Percentiles rank a stretch among this genome's conserved stretches.
phyloP scores from a whole-genome alignment of 2,797 vertebrate genomes.

The Danio kyathit region DNA sequence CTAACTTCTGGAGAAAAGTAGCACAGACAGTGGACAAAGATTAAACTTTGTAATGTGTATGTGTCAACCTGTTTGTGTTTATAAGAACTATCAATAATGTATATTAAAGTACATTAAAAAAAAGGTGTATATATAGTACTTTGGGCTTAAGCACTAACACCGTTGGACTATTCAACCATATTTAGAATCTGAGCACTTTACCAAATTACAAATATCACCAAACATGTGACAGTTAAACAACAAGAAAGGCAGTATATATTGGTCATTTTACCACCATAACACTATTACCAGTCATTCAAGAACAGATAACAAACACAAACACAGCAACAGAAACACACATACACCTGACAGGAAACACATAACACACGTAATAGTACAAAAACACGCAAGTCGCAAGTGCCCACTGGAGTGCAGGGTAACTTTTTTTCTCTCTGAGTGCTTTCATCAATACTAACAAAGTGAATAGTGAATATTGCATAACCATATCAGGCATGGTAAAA shows the following conservation, averaged over 20 bases:
- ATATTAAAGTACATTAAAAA: neutral
- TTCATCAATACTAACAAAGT: conserved; percentile 7
- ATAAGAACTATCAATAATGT: neutral
- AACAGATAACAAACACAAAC: conserved; percentile 21
- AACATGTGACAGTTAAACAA: too few relatives aligned
- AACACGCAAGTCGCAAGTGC: conserved; percentile 55
- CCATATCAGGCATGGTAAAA: conserved; percentile 8
- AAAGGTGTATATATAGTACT: neutral
- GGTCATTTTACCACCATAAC: neutral
- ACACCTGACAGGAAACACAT: conserved; percentile 36
- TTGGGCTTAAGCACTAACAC: neutral
- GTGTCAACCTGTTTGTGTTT: neutral
- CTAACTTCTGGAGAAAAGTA: neutral
- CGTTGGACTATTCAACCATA: neutral
- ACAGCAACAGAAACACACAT: conserved; percentile 20
- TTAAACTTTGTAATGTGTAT: too few relatives aligned
- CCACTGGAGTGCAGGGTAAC: conserved; percentile 59
- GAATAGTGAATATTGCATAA: conserved; percentile 34
- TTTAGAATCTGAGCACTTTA: too few relatives aligned
- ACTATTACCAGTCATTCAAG: neutral
- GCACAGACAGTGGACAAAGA: neutral
- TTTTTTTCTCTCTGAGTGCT: conserved; percentile 16
- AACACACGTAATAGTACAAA: conserved; percentile 36
- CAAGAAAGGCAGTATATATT: too few relatives aligned
- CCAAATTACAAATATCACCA: too few relatives aligned